These are phyloP conservation scores for Akabosia matsudoensis DNA, from an alignment of 1,140 invertebrate species.

Conservation along the genomic window DNA sequence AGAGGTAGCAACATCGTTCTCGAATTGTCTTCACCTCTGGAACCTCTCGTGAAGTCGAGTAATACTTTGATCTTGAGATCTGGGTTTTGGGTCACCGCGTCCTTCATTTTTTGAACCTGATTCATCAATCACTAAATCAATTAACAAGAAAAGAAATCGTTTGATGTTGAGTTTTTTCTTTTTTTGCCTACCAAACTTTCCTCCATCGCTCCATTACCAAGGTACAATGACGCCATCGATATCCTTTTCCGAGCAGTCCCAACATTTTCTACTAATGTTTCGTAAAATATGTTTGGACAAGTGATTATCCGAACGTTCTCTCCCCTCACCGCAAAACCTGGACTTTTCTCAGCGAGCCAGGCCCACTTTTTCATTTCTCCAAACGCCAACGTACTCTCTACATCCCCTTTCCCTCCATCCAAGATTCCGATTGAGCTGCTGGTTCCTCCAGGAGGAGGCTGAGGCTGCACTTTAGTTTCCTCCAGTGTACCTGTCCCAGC, in stretches of 20 bases:
- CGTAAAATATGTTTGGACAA: conserved; percentile 72
- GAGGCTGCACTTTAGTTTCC: not conserved
- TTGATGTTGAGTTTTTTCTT: not conserved
- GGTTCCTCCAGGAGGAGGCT: not conserved
- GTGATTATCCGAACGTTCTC: conserved; percentile 67
- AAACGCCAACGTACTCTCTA: not conserved
- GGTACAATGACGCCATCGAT: conserved; percentile 84
- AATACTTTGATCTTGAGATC: conserved; percentile 76
- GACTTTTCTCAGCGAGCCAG: conserved; percentile 66
- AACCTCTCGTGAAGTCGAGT: conserved; percentile 86
- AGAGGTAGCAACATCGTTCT: conserved; percentile 72
- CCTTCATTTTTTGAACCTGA: conserved; percentile 61
- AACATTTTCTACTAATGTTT: conserved; percentile 67
- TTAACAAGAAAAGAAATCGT: not conserved
- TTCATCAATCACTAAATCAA: conserved; percentile 19
- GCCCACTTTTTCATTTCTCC: conserved; percentile 29
- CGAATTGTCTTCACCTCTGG: conserved; percentile 74
- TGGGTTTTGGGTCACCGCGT: conserved; percentile 54
- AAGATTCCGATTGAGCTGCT: not conserved
- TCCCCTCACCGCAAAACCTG: conserved; percentile 68
- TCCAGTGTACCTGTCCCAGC: not conserved
- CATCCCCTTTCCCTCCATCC: not conserved
- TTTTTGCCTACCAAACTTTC: conserved; percentile 63
- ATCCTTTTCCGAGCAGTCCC: conserved; percentile 71
- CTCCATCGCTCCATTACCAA: conserved; percentile 86